These are phyloP conservation scores for Xiphophorus maculatus DNA, from an alignment of 2,113 vertebrate species.

Conservation along the genomic window DNA sequence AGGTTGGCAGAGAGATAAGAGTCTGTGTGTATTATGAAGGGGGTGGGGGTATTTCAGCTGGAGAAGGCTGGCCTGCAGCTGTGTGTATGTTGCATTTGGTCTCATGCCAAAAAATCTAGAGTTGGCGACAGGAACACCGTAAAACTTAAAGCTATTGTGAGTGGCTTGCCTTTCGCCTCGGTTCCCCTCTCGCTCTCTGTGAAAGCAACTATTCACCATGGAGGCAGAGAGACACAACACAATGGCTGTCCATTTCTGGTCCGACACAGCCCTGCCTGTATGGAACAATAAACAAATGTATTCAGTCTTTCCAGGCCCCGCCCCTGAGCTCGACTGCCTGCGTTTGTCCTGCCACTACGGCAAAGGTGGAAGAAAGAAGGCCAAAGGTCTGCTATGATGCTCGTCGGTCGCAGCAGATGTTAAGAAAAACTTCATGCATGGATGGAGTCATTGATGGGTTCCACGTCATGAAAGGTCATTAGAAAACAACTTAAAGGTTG, in stretches of 20 bases:
- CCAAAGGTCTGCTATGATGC: conserved; percentile 33
- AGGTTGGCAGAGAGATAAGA: conserved; percentile 53
- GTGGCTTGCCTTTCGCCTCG: conserved; percentile 44
- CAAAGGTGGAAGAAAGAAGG: conserved; percentile 40
- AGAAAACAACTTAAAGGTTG: conserved; percentile 41
- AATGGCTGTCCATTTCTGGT: conserved; percentile 73
- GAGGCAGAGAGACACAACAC: conserved; percentile 69
- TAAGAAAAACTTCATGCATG: conserved; percentile 23
- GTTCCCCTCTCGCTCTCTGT: conserved; percentile 40
- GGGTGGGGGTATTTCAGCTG: conserved; percentile 32
- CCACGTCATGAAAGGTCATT: conserved; percentile 60
- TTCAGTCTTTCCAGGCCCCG: conserved; percentile 69
- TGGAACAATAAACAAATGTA: conserved; percentile 75
- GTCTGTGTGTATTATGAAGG: conserved; percentile 30
- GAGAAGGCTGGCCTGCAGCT: conserved; percentile 59
- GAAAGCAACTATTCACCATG: conserved; percentile 80
- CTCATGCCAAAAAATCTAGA: conserved; percentile 59
- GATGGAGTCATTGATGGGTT: conserved; percentile 50
- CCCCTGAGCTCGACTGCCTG: conserved; percentile 36
- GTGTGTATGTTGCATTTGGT: conserved; percentile 66
- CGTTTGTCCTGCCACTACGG: conserved; percentile 33
- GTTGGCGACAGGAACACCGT: conserved; percentile 60
- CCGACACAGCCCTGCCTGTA: conserved; percentile 68
- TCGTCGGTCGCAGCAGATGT: conserved; percentile 2
- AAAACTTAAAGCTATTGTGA: conserved; percentile 78